Evolutionary conservation across 1,140 invertebrate species (phyloP).

Genomic region (Drosophila azteca): DNA sequence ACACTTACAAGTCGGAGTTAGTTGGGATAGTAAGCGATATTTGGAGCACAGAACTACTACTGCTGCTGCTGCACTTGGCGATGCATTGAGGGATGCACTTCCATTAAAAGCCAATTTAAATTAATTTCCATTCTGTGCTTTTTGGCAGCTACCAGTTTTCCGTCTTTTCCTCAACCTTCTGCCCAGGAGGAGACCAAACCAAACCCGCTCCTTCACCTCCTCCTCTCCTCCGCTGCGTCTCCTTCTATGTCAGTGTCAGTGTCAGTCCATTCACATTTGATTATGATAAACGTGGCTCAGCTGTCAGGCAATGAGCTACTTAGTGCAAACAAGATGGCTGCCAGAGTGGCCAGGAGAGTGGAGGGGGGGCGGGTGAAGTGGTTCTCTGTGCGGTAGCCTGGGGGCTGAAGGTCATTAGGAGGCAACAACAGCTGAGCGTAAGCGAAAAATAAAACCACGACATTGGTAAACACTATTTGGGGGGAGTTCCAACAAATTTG

Average conservation of each 20-base stretch:
- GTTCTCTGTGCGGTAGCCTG: constrained; percentile 4
- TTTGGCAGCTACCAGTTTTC: constrained; percentile 65
- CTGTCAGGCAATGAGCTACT: constrained; percentile 76
- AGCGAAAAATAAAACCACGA: constrained; percentile 37
- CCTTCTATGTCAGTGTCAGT: constrained; percentile 41
- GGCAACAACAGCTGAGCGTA: constrained; percentile 73
- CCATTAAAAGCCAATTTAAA: constrained; percentile 83
- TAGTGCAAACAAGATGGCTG: constrained; percentile 67
- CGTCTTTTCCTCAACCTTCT: constrained; percentile 20
- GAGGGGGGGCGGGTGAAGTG: constrained; percentile 15
- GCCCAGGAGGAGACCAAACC: constrained; percentile 3
- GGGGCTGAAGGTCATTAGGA: constrained; percentile 61
- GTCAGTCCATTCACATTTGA: constrained; percentile 77
- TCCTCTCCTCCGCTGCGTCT: constrained; percentile 14
- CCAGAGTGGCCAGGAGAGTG: constrained; percentile 19
- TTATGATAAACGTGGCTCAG: constrained; percentile 81
- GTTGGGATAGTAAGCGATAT: constrained; percentile 70
- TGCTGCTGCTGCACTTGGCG: constrained; percentile 37
- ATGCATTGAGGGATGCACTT: constrained; percentile 81
- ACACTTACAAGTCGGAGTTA: constrained; percentile 73
- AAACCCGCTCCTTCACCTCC: too few relatives aligned
- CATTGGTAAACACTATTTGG: not conserved
- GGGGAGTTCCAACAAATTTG: not conserved
- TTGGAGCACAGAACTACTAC: constrained; percentile 57
- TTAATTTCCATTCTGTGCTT: constrained; percentile 73